Evolutionary conservation across 2,888 invertebrate genomes (phyloP).

Genomic region (Eristalis arbustorum): DNA sequence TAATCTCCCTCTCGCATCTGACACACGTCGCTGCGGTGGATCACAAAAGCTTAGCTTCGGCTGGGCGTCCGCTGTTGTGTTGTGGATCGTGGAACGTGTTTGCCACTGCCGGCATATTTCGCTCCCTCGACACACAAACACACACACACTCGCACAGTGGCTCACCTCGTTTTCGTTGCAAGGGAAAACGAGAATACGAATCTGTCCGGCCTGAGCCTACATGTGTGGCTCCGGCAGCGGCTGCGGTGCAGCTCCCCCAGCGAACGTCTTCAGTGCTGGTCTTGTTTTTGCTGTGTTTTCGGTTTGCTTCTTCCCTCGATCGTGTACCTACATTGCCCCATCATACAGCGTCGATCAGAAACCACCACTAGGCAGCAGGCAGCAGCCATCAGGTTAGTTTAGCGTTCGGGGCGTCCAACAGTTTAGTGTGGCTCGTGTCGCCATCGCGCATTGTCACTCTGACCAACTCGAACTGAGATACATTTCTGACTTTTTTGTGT

Average conservation of each 20-base stretch:
- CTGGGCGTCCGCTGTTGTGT: neutral
- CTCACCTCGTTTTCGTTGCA: neutral
- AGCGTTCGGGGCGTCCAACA: slow-evolving; percentile 73
- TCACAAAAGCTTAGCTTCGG: neutral
- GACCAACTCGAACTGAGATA: slow-evolving; percentile 31
- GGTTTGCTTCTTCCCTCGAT: neutral
- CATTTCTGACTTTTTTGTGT: slow-evolving; percentile 5
- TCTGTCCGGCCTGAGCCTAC: slow-evolving; percentile 18
- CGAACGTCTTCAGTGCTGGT: neutral
- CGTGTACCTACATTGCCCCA: neutral
- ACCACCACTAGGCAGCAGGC: slow-evolving; percentile 40
- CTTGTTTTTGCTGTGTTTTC: slow-evolving; percentile 8
- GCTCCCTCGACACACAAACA: neutral
- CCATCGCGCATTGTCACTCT: slow-evolving; percentile 80
- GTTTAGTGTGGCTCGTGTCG: slow-evolving; percentile 80
- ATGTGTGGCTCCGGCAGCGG: no score
- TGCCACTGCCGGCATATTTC: slow-evolving; percentile 25
- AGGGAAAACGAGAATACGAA: neutral
- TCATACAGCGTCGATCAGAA: slow-evolving; percentile 20
- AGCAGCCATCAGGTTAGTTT: slow-evolving; percentile 59
- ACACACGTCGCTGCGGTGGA: slow-evolving; percentile 36
- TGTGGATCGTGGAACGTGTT: slow-evolving; percentile 62
- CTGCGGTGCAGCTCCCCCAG: neutral
- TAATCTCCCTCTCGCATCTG: slow-evolving; percentile 39
- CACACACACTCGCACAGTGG: neutral